Evolutionary conservation across 2,797 vertebrate species (phyloP).

Genomic region (Cygnus olor): DNA sequence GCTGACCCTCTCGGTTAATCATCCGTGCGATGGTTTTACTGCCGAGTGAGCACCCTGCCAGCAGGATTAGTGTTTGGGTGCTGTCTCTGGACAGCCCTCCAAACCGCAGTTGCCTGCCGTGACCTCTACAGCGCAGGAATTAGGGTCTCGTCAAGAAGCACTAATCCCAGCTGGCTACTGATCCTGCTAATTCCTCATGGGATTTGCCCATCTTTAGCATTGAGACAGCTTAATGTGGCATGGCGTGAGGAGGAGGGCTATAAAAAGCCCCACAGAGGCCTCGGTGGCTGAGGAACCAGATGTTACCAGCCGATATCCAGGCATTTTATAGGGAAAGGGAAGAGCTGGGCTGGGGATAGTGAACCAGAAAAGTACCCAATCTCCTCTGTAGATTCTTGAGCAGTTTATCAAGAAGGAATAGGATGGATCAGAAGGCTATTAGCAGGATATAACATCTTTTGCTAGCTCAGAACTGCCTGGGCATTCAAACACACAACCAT

Average conservation of each 20-base stretch:
- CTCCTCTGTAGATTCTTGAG: neutral
- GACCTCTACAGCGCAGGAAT: neutral
- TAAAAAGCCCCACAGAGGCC: neutral
- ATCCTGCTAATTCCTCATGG: slow-evolving; percentile 46
- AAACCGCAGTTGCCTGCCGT: neutral
- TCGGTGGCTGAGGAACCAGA: neutral
- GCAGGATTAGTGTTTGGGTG: neutral
- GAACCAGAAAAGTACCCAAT: neutral
- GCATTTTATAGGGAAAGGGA: neutral
- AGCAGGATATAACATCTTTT: neutral
- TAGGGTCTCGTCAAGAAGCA: slow-evolving; percentile 6
- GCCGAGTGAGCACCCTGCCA: neutral
- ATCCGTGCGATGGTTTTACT: neutral
- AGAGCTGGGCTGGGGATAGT: neutral
- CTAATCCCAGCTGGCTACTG: slow-evolving; percentile 53
- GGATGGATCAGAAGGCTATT: neutral
- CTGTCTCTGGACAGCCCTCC: neutral
- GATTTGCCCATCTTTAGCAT: slow-evolving; percentile 53
- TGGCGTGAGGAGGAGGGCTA: neutral
- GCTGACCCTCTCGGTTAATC: neutral
- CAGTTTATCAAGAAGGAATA: neutral
- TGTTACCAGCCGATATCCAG: neutral
- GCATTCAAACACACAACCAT: neutral
- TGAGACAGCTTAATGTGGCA: slow-evolving; percentile 18
- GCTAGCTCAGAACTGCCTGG: neutral